Percentiles rank a stretch among this genome's conserved stretches.
These are phyloP conservation scores for Pseudopipra pipra DNA, from an alignment of 2,113 vertebrate species.

Conservation along the genomic window DNA sequence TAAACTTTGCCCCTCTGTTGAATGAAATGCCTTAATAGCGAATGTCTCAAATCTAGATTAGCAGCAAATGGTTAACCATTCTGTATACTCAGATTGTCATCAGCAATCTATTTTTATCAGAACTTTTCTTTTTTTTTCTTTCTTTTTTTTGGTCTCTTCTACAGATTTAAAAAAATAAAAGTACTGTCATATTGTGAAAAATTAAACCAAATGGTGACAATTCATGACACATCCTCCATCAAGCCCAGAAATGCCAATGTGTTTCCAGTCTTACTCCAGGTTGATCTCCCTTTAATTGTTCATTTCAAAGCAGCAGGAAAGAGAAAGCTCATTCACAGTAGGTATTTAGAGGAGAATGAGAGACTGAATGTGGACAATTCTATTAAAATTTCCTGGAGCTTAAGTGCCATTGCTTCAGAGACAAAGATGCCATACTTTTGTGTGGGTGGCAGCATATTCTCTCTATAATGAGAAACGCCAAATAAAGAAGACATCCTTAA, in stretches of 20 bases:
- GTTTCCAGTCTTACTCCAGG: background rate
- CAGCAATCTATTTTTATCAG: background rate
- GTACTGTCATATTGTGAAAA: background rate
- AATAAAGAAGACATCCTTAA: background rate
- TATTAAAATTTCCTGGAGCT: slow-evolving; percentile 62
- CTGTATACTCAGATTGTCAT: background rate
- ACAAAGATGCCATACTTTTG: slow-evolving; percentile 24
- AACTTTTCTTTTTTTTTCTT: background rate
- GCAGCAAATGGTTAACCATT: background rate
- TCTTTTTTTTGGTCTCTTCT: background rate
- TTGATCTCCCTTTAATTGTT: slow-evolving; percentile 51
- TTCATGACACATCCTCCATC: background rate
- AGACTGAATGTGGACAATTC: slow-evolving; percentile 26
- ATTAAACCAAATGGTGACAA: background rate
- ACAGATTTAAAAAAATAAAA: background rate
- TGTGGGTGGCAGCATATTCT: background rate
- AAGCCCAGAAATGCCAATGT: background rate
- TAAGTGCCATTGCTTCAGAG: slow-evolving; percentile 57
- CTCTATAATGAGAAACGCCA: background rate
- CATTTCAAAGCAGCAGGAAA: slow-evolving; percentile 62
- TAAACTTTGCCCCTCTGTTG: background rate
- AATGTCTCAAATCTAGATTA: background rate
- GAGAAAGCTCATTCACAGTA: slow-evolving; percentile 40
- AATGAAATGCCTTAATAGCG: background rate
- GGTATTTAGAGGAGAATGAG: slow-evolving; percentile 65